Evolutionary conservation across 2,888 invertebrate species (phyloP), one percentile per base, ranked within the genome.

Genomic region (Cosmorhoe ocellata): DNA sequence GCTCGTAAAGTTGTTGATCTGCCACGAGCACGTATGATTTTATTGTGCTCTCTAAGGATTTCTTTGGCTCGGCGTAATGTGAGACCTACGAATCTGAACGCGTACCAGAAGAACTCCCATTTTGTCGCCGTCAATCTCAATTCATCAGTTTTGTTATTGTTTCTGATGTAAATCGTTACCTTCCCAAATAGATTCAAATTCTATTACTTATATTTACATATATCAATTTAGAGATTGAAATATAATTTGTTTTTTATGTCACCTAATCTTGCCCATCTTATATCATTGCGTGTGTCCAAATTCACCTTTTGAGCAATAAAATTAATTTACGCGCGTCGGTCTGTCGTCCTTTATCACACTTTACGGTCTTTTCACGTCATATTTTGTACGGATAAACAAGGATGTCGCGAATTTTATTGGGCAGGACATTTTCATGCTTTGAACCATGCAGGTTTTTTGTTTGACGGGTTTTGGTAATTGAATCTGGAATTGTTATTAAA

Each of bases 331-430:
- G 44, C 56, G 59, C 52, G 64, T 64, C 62, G 53, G 34, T 34
- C 65, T 64, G 59, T 62, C 66, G 58, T 63, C 62, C 62, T 67
- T 63, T 61, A 59, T 71, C 63, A 65, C 30, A 42, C 51, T 59
- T 30, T 22, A 31, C 48, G 42, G 55, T 50, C 52, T 58, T 56
- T 58, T 40, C 37, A 33, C 50, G 44, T 51, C 6, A 57, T 50
- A 48, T 50, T 55, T 59, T 45, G 51, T 44, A 46, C 31, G 41
- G 41, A 47, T 61, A 63, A 56, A 47, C 37, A 47, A 41, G 37
- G 38, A 49, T 54, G 41, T 32, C 49, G 41, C 50, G 46, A 40
- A 54, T 47, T 58, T 37, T 33, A 58, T 56, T 44, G 38, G 34
- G 41, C 41, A 44, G 47, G 44, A 36, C 42, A 18, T 18, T 40